Evolutionary conservation across 2,113 vertebrate species (phyloP), one percentile per base, ranked within the genome.

Genomic region (Cyanoderma ruficeps): DNA sequence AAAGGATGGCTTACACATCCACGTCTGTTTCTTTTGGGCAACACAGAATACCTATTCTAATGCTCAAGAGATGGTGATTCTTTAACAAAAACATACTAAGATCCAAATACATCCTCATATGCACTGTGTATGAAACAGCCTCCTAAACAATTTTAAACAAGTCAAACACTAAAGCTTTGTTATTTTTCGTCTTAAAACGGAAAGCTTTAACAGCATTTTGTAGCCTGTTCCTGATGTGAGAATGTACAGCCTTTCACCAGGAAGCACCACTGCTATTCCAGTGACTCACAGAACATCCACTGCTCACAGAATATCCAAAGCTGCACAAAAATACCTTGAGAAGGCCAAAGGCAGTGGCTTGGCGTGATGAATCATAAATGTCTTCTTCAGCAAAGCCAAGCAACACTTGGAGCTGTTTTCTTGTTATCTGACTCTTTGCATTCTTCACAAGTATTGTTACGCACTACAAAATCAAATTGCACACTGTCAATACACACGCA

Each of bases 381-480:
- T 99, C 99, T 94, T 99, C 99, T 96, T 99, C 99, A 1, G 99
- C 99, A 50, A 99, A 99, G 56, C 99, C 99, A 81, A 99, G 98
- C 72, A 99, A 97, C 84, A 99, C 98, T 28, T 99, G 99, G 53
- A 99, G 98, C 69, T 99, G 99, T 6, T 98, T 98, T 90, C 99
- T 98, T 8, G 98, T 98, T 89, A 99, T 98, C 87, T 98, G 98
- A 76, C 97, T 98, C 78, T 98, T 98, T 49, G 98, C 37, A 8
- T 98, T 99, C 97, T 98, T 99, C 87, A 99, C 99, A 27, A 99
- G 96, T 46, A 98, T 97, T 12, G 99, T 99, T 65, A 99, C 98
- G 22, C 98, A 98, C 99, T 99, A 93, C 50, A 89, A 97, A 90
- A 91, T 50, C 87, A 90, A 96, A 92, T 57, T 13, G 55, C 56